Evolutionary conservation across 2,797 vertebrate species (phyloP).

Genomic region (Tolypeutes matacus): DNA sequence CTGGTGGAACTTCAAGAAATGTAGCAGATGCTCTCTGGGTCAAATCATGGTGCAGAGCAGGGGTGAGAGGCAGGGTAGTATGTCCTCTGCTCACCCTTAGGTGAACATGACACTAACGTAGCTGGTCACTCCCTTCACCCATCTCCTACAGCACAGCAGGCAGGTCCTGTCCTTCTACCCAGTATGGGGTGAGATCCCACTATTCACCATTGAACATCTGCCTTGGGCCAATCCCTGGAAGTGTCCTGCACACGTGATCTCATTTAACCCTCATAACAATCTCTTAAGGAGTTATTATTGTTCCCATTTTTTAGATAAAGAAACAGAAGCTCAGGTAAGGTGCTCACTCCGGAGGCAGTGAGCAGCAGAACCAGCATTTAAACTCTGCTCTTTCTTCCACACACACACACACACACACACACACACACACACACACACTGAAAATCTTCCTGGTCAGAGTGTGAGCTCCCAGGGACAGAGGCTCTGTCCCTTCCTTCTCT

Average conservation of each 20-base stretch:
- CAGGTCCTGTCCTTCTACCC: not conserved
- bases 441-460: not conserved
- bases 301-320: not conserved
- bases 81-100: not conserved
- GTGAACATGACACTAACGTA: not conserved
- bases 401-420: no score
- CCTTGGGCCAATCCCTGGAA: not conserved
- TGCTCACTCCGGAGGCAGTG: not conserved
- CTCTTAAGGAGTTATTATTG: not conserved
- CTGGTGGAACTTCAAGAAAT: not conserved
- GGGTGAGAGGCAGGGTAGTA: not conserved
- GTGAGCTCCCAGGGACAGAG: not conserved
- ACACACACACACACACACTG: not conserved
- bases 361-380: not conserved
- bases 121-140: not conserved
- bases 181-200: not conserved
- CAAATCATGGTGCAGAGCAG: accelerated
- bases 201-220: not conserved
- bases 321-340: not conserved
- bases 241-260: no score
- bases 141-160: not conserved
- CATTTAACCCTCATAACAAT: not conserved
- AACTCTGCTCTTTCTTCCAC: not conserved
- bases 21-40: not conserved
- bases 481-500: not conserved